Evolutionary conservation across 2,113 vertebrate genomes (phyloP).

Genomic region (Morphnarchus princeps): DNA sequence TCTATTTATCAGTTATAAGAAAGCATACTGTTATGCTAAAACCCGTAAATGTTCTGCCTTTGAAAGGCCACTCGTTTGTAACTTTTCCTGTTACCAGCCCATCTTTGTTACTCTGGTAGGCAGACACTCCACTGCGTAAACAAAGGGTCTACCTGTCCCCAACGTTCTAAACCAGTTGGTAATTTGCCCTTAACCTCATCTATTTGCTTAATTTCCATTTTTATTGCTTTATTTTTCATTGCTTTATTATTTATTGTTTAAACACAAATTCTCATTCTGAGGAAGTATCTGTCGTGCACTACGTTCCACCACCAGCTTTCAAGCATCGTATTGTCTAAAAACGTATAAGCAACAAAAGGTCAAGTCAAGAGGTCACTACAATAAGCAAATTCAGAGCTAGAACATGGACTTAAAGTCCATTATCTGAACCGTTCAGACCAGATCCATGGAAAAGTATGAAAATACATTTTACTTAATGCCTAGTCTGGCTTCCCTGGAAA

Average conservation of each 20-base stretch:
- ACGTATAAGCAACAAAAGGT: rapidly evolving
- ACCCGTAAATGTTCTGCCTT: not conserved
- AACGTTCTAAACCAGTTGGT: not conserved
- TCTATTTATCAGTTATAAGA: not conserved
- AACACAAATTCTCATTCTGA: not conserved
- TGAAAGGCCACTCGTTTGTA: not conserved
- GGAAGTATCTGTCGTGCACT: not conserved
- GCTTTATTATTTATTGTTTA: not conserved
- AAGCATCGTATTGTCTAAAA: not conserved
- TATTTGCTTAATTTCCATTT: not conserved
- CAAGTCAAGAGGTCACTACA: not conserved
- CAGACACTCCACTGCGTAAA: not conserved
- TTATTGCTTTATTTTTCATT: not conserved
- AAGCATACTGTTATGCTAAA: not conserved
- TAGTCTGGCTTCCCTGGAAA: not conserved
- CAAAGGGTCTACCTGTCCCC: not conserved
- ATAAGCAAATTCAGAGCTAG: not conserved
- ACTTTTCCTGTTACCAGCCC: not conserved
- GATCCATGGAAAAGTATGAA: not conserved
- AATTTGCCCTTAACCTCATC: not conserved
- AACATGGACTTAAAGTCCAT: not conserved
- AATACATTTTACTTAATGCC: not conserved
- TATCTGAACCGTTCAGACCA: not conserved
- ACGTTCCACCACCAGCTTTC: not conserved
- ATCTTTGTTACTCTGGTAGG: not conserved